These are phyloP conservation scores for Pristionchus entomophagus DNA, from an alignment of 2,888 invertebrate species.

Conservation along the genomic window DNA sequence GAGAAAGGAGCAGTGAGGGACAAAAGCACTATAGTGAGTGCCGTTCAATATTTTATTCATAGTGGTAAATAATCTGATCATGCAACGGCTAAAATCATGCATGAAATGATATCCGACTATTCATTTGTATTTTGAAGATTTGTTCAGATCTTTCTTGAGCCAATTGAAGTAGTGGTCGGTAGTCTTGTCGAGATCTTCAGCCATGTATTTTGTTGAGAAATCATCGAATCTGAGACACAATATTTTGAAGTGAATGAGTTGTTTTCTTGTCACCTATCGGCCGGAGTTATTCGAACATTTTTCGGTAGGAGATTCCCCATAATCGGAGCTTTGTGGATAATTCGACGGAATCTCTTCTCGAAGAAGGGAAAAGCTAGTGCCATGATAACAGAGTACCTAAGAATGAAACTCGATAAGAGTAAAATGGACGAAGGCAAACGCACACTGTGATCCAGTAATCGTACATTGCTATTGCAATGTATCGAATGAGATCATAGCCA, in stretches of 20 bases:
- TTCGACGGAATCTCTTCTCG: constrained; percentile 5
- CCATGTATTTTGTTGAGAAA: background rate
- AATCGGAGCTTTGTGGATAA: background rate
- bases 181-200: background rate
- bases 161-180: constrained; percentile 15
- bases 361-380: constrained; percentile 20
- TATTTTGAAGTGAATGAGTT: background rate
- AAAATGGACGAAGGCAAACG: background rate
- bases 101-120: too few relatives aligned
- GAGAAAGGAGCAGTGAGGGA: too few relatives aligned
- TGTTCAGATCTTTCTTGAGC: constrained; percentile 21
- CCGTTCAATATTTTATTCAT: too few relatives aligned
- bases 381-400: background rate
- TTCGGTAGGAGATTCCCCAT: background rate
- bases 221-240: background rate
- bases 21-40: too few relatives aligned
- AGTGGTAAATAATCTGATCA: too few relatives aligned
- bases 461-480: constrained; percentile 11
- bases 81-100: too few relatives aligned
- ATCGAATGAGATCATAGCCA: constrained; percentile 28
- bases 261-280: background rate
- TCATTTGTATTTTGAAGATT: constrained; percentile 14
- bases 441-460: constrained; percentile 29
- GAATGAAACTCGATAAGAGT: too few relatives aligned
- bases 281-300: background rate